Evolutionary conservation across 2,797 vertebrate species (phyloP), one percentile per base, ranked within the genome.

Genomic region (Hemitrygon akajei): DNA sequence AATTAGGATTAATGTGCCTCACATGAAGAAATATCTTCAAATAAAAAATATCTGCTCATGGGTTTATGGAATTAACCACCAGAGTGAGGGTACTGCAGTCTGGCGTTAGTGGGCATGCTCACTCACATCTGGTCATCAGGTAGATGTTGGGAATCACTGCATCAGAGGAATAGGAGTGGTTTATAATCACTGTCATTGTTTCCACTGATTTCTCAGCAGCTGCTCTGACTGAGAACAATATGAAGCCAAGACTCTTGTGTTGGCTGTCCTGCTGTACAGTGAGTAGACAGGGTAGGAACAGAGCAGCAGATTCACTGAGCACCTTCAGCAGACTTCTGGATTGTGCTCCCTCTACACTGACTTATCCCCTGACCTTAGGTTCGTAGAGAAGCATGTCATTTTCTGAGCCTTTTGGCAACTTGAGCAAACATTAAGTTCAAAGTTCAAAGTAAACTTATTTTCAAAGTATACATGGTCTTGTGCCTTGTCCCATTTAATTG

Each of bases 121-220:
- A 34, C 12, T 63, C 30, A 66, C 14, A 66, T 14, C 12, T 89
- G 86, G 30, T 27, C 5, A 89, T 12, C 14, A 27, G n/a, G n/a
- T 58, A 89, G 27, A 66, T 7, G 3, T 20, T 89, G 14, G 60
- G 18, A 58, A 63, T 89, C 27, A 63, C 30, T 66, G 27, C 58
- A 60, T 16, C 60, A n/a, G 30, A 60, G 84, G 16, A 25, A 3
- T 16, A 14, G 84, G 60, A 63, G 30, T 87, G 9, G 60, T 86
- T 86, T 30, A 9, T 22, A 27, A 86, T 87, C 30, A 20, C 84
- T 87, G 25, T n/a, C 30, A 63, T 58, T 89, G 84, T 30, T 81
- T 81, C 80, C 9, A 81, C 22, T 22, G 60, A 63, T n/a, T 89
- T 66, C 86, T 63, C 86, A 89, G 86, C 86, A 66, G 86, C 56